Evolutionary conservation across 2,113 vertebrate species (phyloP).

Genomic region (Microcebus ravelobensis): DNA sequence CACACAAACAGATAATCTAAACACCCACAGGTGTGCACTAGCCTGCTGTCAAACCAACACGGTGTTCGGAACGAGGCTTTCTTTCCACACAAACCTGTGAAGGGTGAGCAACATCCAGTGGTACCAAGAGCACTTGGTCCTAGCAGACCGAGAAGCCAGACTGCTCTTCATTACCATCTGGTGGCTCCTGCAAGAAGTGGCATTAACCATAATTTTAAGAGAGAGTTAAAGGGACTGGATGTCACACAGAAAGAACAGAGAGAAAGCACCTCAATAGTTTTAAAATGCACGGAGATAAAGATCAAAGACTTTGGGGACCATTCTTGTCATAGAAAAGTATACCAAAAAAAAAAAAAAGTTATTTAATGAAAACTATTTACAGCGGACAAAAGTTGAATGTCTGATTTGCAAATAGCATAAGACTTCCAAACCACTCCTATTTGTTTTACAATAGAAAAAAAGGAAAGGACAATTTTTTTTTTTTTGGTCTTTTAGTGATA

Average conservation of each 20-base stretch:
- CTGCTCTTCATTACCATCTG: conserved; percentile 89
- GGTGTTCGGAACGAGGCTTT: conserved; percentile 45
- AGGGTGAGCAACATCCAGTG: not conserved
- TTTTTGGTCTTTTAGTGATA: not conserved
- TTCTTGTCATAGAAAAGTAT: not conserved
- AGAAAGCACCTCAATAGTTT: not conserved
- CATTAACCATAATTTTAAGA: conserved; percentile 75
- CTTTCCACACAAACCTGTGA: not conserved
- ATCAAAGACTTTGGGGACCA: not conserved
- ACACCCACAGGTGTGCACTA: not conserved
- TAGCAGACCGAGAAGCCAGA: conserved; percentile 45
- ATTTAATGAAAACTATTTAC: not conserved
- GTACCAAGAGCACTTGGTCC: conserved; percentile 18
- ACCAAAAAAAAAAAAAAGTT: not conserved
- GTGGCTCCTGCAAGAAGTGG: conserved; percentile 80
- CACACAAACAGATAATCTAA: conserved; percentile 39
- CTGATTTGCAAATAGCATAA: not conserved
- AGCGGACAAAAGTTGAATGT: not conserved
- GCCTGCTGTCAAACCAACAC: conserved; percentile 47
- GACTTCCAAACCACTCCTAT: not conserved
- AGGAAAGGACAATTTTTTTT: not conserved
- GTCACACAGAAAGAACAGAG: not conserved
- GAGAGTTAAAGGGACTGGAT: conserved; percentile 19
- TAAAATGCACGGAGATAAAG: not conserved
- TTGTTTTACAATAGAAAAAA: conserved; percentile 14